Base-by-base conservation (phyloP, 2,888 invertebrate genomes). In the Spisula subtruncata region DNA sequence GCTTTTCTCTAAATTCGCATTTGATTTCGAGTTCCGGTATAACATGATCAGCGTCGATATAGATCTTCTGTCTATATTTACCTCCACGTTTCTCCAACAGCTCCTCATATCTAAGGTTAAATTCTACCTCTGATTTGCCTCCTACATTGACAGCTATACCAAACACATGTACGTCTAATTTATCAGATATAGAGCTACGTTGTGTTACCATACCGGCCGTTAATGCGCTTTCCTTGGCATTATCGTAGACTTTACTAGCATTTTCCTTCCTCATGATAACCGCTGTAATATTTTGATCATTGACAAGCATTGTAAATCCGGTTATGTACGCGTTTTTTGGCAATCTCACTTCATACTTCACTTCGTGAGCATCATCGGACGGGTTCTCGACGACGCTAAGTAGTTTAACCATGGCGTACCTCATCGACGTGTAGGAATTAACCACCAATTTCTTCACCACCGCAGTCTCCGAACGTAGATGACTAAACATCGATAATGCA, bases 281-380 rank as follows among this genome's bases (percentile, higher is more conserved):
- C 20, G 82, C 89, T 10, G 46, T 35, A 25, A 82, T 54, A 56
- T 48, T 82, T 41, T 60, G 35, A 8, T 75, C 79, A n/a, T 60
- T 60, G 25, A 81, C 32, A 12, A 79, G n/a, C 20, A 85, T 75
- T 6, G 14, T 48, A 35, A 89, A 89, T 5, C 79, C 75, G 0
- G 85, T 89, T 20, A 89, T 89, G 75, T 75, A 89, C 14, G 89
- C 89, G 41, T 48, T 32, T 4, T 25, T 46, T 12, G 89, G 89
- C n/a, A 89, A 71, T 82, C 82, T 85, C 10, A 89, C 66, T 41
- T 82, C 71, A 79, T 85, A 89, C 16, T 20, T 35, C 1, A 79
- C 56, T 48, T 89, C 85, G 16, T 85, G 48, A 16, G 66, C 79
- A 25, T 32, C 25, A 4, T 48, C 20, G 0, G 14, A 51, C 14